These are phyloP conservation scores for Bubo bubo DNA, from an alignment of 2,113 vertebrate species.

Conservation along the genomic window DNA sequence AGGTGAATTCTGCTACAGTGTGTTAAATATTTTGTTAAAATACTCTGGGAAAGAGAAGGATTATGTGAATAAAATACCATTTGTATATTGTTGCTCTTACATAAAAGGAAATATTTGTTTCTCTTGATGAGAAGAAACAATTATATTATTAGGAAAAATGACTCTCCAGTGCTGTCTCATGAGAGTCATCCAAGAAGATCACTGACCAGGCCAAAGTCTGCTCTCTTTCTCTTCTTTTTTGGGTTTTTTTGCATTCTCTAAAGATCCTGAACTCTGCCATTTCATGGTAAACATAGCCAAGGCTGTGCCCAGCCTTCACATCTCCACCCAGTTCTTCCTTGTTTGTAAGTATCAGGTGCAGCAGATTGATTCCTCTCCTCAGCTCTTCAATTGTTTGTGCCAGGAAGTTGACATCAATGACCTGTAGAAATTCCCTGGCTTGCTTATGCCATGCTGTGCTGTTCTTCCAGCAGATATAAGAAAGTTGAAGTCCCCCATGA, in stretches of 20 bases:
- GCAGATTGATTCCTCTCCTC: background rate
- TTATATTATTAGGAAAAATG: background rate
- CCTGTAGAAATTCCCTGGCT: background rate
- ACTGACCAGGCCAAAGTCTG: background rate
- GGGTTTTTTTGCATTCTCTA: background rate
- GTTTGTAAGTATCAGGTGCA: background rate
- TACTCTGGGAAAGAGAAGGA: background rate
- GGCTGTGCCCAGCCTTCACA: background rate
- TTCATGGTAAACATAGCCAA: background rate
- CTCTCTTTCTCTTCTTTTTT: background rate
- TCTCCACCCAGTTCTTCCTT: background rate
- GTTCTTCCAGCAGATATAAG: background rate
- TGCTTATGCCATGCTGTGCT: background rate
- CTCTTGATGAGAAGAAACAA: background rate
- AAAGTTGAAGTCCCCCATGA: background rate
- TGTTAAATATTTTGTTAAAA: background rate
- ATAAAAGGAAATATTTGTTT: background rate
- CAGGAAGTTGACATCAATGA: background rate
- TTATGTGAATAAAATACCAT: background rate
- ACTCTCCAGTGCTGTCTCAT: background rate
- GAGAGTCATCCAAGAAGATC: background rate
- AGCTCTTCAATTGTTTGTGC: background rate
- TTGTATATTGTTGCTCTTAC: background rate
- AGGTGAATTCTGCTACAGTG: background rate
- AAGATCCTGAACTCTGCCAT: background rate